Percentiles rank a stretch among this genome's conserved stretches.
These are phyloP conservation scores for Epicampocera succincta DNA, from an alignment of 2,888 invertebrate species.

Conservation along the genomic window DNA sequence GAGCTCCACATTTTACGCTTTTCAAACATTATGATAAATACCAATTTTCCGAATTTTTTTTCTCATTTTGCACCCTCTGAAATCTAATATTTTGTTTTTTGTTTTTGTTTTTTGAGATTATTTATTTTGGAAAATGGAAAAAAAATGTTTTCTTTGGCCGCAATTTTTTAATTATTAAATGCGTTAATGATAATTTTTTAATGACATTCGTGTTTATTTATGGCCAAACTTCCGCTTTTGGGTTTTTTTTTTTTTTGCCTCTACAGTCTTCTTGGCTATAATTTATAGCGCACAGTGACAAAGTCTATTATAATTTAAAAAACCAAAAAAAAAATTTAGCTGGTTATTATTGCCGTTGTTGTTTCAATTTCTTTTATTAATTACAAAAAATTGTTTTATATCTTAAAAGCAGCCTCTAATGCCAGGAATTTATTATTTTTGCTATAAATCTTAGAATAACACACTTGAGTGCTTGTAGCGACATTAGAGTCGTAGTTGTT, in stretches of 20 bases:
- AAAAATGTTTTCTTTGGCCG: conserved; percentile 11
- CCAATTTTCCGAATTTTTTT: conserved; percentile 70
- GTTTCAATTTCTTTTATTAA: conserved; percentile 61
- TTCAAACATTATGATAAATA: conserved; percentile 75
- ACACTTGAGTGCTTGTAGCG: conserved; percentile 65
- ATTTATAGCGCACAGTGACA: conserved; percentile 56
- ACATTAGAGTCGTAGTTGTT: conserved; percentile 9
- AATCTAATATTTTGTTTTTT: conserved; percentile 77
- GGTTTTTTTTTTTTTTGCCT: conserved; percentile 59
- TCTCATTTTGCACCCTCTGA: conserved; percentile 58
- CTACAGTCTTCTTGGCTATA: conserved; percentile 70
- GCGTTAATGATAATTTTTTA: conserved; percentile 79
- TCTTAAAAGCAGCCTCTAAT: conserved; percentile 43
- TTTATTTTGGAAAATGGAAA: not conserved
- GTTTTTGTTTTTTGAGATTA: conserved; percentile 40
- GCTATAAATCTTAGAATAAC: conserved; percentile 71
- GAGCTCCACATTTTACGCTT: conserved; percentile 60
- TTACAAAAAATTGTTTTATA: conserved; percentile 64
- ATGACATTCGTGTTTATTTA: conserved; percentile 65
- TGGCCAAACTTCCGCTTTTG: conserved; percentile 67
- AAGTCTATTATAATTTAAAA: conserved; percentile 72
- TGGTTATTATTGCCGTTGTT: conserved; percentile 14
- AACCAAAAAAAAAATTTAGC: conserved; percentile 26
- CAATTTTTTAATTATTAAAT: conserved; percentile 79
- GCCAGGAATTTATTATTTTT: conserved; percentile 23